Base-by-base conservation (phyloP, 1,140 invertebrate species). In the Bombus soroeensis region DNA sequence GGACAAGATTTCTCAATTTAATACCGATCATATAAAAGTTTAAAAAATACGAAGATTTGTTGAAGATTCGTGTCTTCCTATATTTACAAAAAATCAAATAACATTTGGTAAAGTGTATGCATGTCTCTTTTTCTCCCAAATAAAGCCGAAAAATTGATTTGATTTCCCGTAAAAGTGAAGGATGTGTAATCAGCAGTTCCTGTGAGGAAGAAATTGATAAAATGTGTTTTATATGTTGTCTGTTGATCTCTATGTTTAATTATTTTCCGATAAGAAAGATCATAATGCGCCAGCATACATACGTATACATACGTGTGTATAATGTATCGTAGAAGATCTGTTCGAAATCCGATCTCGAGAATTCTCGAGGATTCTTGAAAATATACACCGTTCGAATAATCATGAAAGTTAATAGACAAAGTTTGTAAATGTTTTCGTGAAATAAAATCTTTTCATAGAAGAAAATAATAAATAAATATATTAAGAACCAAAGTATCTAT, bases 191-290 rank as follows among this genome's bases (percentile, higher is more conserved):
- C 10, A 1, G 3, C 47, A 53, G 47, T 53, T 13, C 15, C 2
- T 25, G 25, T 37, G 32, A 12, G 25, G n/a, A n/a, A 22, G 3
- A 34, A 37, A 15, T 41, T 12, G 28, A 47, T 22, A 83, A 84
- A 87, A 82, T 86, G 77, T 87, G 87, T 39, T 90, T 83, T 37
- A 80, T 84, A 83, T 57, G 90, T 71, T 90, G 77, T 37, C 73
- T 89, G 15, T 74, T 90, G 53, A 90, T 92, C 34, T 91, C 91
- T 18, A 91, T 91, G 91, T 87, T 79, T 77, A 88, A 91, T 73
- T 92, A 89, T 22, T 68, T 85, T n/a, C 25, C 43, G 18, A 34
- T 34, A 53, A 4, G 6, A 28, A 34, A 64, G 66, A 85, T 57
- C 34, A 57, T 6, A 12, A 12, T 12, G 5, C 10, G 1, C 15